Base-by-base conservation (phyloP, 2,888 invertebrate species). In the Gonocerus acuteangulatus region DNA sequence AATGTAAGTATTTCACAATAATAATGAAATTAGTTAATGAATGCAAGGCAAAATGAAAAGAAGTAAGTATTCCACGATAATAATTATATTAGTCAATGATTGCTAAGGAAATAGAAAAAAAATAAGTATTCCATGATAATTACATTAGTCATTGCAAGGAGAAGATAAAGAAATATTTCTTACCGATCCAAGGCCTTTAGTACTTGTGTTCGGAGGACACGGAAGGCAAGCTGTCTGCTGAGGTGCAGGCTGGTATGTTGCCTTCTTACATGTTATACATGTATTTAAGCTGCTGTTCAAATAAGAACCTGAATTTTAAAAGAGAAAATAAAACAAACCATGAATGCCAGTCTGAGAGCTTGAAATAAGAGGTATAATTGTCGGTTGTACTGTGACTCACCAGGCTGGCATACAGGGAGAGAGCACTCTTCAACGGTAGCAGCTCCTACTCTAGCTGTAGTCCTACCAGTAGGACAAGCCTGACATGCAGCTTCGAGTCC, bases 191-290 rank as follows among this genome's bases (percentile, higher is more conserved):
- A 82, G 79, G 69, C 81, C 83, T 70, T 86, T 85, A 0, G 95
- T 95, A 70, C 93, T 94, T 18, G 89, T 92, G 72, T 93, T 93
- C 44, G 89, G 86, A 22, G 93, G 92, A 71, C 95, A 95, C 39
- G 86, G 82, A 58, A 90, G 78, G 73, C 95, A 95, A 39, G 82
- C 80, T 0, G 89, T 88, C 72, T 95, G 92, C 71, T 94, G 92
- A 0, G 87, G 81, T 70, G 91, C 89, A 1, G 93, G 81, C 73
- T 94, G 95, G 73, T 92, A 96, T 62, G 84, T 90, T 66, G 93
- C 93, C 74, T 89, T 89, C 68, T 87, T 87, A 73, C 96, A 96
- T 64, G 84, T 82, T 52, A 89, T 78, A 72, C 96, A 96, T 69
- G 83, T 84, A 73, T 94, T 93, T 64, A 88, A 80, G 0, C 89